A percentile compares a stretch with the other conserved stretches of the same genome.
Evolutionary conservation across 2,113 vertebrate species (phyloP).

Genomic region (Pungitius pungitius): DNA sequence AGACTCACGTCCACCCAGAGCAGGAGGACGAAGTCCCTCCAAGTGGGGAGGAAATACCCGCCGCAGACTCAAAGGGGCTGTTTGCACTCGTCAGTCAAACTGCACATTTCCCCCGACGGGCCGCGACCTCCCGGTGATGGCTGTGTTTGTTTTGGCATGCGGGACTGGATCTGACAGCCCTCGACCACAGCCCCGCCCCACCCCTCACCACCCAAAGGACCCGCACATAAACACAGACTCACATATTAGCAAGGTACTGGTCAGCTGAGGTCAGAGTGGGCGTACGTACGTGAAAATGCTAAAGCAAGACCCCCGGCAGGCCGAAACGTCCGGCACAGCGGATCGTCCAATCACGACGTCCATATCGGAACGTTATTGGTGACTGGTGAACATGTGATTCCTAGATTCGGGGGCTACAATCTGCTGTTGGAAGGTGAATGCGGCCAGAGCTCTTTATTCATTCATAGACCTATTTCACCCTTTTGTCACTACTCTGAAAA

Average conservation of each 20-base stretch:
- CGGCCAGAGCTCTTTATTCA: too few species aligned
- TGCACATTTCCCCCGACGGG: constrained; percentile 25
- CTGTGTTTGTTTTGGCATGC: constrained; percentile 59
- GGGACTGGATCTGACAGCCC: constrained; percentile 42
- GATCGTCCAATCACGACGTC: too few species aligned
- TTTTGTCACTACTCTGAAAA: too few species aligned
- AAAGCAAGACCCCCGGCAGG: too few species aligned
- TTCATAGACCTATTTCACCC: too few species aligned
- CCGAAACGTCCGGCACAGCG: too few species aligned
- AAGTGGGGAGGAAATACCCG: constrained; percentile 24
- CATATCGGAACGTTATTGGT: too few species aligned
- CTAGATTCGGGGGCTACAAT: too few species aligned
- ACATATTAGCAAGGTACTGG: constrained; percentile 14
- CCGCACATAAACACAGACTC: constrained; percentile 12
- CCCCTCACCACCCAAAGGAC: constrained; percentile 20
- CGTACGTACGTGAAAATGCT: not conserved
- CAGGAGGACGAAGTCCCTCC: constrained; percentile 23
- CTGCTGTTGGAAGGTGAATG: too few species aligned
- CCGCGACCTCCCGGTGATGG: constrained; percentile 27
- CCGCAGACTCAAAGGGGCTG: constrained; percentile 24
- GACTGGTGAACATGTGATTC: too few species aligned
- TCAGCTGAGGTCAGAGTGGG: constrained; percentile 40
- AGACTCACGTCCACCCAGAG: constrained; percentile 2
- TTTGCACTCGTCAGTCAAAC: constrained; percentile 60
- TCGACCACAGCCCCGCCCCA: constrained; percentile 13